Base-by-base conservation (phyloP, 2,888 invertebrate species). In the Drosophila cracens region DNA sequence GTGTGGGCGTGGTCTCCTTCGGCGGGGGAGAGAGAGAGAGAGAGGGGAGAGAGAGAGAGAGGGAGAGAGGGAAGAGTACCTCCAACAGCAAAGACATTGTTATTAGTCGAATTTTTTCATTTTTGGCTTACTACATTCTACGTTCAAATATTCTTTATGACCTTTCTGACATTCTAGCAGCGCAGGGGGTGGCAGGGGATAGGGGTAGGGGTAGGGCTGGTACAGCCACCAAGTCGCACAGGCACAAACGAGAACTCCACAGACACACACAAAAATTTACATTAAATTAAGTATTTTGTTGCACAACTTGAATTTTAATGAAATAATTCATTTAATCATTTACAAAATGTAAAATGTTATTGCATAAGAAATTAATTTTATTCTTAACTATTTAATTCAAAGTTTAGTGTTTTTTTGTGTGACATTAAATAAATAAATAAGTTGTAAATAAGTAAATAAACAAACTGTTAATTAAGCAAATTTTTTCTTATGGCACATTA, bases 91-190 rank as follows among this genome's bases (percentile, higher is more conserved):
- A 70, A 61, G 63, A 75, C 60, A 69, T 66, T 75, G 79, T 75
- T 80, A 83, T 82, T 83, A 73, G 80, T 65, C 66, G 72, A 76
- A 67, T 70, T 81, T 65, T 34, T 33, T 36, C 71, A 75, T 83
- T 70, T 81, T 70, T 72, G 64, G 76, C 74, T 71, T 65, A 65
- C 46, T 8, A 5, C 56, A 29, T 29, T 56, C 66, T 52, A 63
- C 63, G 79, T 64, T 80, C 58, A 73, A 38, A 53, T 74, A 62
- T 62, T 75, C 70, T 63, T 75, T 75, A 71, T 66, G 51, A 61
- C 66, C 79, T 63, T 61, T 54, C 74, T 74, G 58, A 58, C 34
- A 25, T 51, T 29, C 21, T 43, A 21, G n/a, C 29, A 36, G 27
- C 2, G 25, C 6, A 31, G 16, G 0, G 11, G 1, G 6, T 1